These are phyloP conservation scores for Drosophila orena DNA, from an alignment of 1,140 invertebrate genomes.

Conservation along the genomic window DNA sequence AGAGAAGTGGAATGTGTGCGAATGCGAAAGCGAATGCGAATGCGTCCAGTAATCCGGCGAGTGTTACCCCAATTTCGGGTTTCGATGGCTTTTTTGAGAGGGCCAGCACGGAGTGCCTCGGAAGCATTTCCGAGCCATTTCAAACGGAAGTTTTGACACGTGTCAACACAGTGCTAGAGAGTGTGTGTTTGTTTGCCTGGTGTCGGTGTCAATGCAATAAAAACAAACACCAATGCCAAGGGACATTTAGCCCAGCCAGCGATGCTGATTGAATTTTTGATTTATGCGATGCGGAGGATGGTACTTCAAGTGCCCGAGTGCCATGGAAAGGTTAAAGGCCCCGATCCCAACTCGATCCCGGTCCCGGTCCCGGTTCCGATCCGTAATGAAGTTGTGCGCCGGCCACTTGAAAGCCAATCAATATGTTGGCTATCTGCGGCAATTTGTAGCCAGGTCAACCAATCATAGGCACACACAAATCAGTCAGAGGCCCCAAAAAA, in stretches of 20 bases:
- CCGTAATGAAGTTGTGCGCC: constrained; percentile 77
- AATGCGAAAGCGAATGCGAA: constrained; percentile 43
- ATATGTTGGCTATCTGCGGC: constrained; percentile 25
- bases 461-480: constrained; percentile 50
- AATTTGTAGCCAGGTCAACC: constrained; percentile 50
- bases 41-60: constrained; percentile 45
- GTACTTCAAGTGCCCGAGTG: constrained; percentile 54
- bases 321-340: constrained; percentile 57
- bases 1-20: constrained; percentile 40
- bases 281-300: constrained; percentile 55
- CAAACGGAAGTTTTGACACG: constrained; percentile 84
- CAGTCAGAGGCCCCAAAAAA: constrained; percentile 14
- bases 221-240: constrained; percentile 64
- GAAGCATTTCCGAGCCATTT: constrained; percentile 82
- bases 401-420: constrained; percentile 67
- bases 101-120: constrained; percentile 66
- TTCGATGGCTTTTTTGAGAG: constrained; percentile 53
- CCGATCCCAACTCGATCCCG: constrained; percentile 1
- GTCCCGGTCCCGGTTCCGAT: background rate
- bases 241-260: constrained; percentile 44
- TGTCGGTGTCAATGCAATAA: constrained; percentile 71
- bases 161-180: constrained; percentile 66
- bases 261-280: constrained; percentile 83
- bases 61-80: constrained; percentile 74
- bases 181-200: constrained; percentile 25